A percentile compares a stretch with the other conserved stretches of the same genome.
These are phyloP conservation scores for Thryonomys swinderianus DNA, from an alignment of 2,113 vertebrate genomes.

Conservation along the genomic window DNA sequence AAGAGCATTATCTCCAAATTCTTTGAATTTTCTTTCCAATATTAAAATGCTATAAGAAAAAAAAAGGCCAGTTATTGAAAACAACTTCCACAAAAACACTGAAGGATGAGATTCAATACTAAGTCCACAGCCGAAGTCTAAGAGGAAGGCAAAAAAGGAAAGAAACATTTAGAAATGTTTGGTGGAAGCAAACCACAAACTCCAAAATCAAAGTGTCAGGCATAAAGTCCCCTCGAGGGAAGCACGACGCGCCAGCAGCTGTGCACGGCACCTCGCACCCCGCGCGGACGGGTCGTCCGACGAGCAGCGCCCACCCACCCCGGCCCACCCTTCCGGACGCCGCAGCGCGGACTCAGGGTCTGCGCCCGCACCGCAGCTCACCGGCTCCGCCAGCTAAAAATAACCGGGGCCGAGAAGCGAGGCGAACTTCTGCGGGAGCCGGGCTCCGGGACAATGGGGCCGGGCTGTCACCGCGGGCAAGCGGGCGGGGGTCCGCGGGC, in stretches of 20 bases:
- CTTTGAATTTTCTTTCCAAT: constrained; percentile 21
- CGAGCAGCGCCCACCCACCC: background rate
- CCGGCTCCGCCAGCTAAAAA: constrained; percentile 44
- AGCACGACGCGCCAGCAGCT: background rate
- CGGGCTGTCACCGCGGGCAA: background rate
- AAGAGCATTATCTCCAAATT: constrained; percentile 2
- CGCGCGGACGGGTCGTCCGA: background rate
- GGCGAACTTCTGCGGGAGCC: constrained; percentile 41
- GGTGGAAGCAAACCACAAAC: constrained; percentile 36
- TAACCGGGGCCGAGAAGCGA: background rate
- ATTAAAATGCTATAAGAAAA: background rate
- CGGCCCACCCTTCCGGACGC: background rate
- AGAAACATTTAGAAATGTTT: background rate
- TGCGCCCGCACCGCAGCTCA: background rate
- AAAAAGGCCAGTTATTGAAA: background rate
- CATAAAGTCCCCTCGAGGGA: constrained; percentile 12
- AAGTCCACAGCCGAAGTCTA: background rate
- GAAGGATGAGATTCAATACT: background rate
- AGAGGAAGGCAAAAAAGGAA: background rate
- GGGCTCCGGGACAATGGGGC: background rate
- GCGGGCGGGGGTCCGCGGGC: background rate
- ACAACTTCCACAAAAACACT: background rate
- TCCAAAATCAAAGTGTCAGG: background rate
- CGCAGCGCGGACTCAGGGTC: background rate
- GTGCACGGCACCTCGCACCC: background rate